A percentile compares a stretch with the other conserved stretches of the same genome.
phyloP scores from a whole-genome alignment of 1,140 invertebrate species.

The Drosophila guanche region DNA sequence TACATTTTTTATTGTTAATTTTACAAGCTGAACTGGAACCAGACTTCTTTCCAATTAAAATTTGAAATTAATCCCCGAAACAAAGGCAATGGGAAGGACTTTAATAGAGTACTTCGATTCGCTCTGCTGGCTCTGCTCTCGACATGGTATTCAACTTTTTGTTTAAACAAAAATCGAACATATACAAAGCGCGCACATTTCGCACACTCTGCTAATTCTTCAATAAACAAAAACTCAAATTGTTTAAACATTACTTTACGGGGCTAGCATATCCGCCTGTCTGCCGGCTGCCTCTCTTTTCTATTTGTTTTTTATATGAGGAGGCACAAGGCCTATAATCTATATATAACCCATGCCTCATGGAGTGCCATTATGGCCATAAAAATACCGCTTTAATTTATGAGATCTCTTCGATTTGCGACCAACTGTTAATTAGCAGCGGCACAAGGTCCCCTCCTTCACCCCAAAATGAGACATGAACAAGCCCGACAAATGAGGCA shows the following conservation, averaged over 20 bases:
- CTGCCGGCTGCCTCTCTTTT: slow-evolving; percentile 13
- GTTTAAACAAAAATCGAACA: slow-evolving; percentile 53
- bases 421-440: slow-evolving; percentile 70
- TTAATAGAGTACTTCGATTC: too few relatives aligned
- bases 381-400: slow-evolving; percentile 59
- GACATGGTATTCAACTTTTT: slow-evolving; percentile 18
- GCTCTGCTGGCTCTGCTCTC: neutral
- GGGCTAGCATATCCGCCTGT: slow-evolving; percentile 7
- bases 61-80: slow-evolving; percentile 1
- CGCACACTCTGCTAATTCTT: slow-evolving; percentile 58
- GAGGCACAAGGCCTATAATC: slow-evolving; percentile 50
- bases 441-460: slow-evolving; percentile 12
- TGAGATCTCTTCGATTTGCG: slow-evolving; percentile 36
- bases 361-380: slow-evolving; percentile 54
- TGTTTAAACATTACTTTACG: slow-evolving; percentile 59
- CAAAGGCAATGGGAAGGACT: neutral
- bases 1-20: slow-evolving; percentile 14
- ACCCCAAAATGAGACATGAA: slow-evolving; percentile 34
- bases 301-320: slow-evolving; percentile 21
- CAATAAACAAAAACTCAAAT: slow-evolving; percentile 61
- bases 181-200: slow-evolving; percentile 45
- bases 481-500: slow-evolving; percentile 51
- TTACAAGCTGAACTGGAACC: too few relatives aligned
- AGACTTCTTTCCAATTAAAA: neutral
- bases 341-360: slow-evolving; percentile 45